phyloP scores from a whole-genome alignment of 2,888 invertebrate species.

The Ichneumon xanthorius region DNA sequence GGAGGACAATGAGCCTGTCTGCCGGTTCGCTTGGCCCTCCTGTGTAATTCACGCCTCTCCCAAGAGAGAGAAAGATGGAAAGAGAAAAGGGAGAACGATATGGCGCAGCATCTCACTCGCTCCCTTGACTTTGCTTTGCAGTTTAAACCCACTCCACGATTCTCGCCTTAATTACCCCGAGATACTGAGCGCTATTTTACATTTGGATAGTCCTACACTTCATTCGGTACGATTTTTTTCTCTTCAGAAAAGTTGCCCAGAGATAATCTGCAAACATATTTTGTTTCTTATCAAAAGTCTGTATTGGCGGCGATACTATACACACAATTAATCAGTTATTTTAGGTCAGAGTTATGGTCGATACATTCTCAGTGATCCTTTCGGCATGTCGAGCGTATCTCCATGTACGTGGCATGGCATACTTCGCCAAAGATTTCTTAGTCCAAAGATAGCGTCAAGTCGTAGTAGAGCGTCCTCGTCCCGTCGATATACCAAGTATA shows the following conservation, averaged over 20 bases:
- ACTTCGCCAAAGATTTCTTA: slow-evolving; percentile 48
- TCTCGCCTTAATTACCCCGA: slow-evolving; percentile 74
- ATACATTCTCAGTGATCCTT: slow-evolving; percentile 29
- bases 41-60: slow-evolving; percentile 71
- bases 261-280: background rate
- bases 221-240: slow-evolving; percentile 51
- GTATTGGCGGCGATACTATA: background rate
- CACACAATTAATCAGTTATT: background rate
- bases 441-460: slow-evolving; percentile 64
- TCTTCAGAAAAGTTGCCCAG: background rate
- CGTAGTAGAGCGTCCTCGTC: slow-evolving; percentile 21
- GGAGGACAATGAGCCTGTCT: slow-evolving; percentile 84
- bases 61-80: slow-evolving; percentile 32
- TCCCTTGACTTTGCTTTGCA: slow-evolving; percentile 78
- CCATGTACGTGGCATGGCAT: slow-evolving; percentile 51
- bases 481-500: slow-evolving; percentile 33
- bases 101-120: slow-evolving; percentile 56
- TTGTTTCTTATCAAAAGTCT: background rate
- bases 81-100: slow-evolving; percentile 41
- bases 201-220: slow-evolving; percentile 56
- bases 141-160: slow-evolving; percentile 75
- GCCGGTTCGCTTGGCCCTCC: slow-evolving; percentile 71
- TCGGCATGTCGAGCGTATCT: slow-evolving; percentile 40
- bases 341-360: background rate
- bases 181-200: slow-evolving; percentile 62